Evolutionary conservation across 2,113 vertebrate species (phyloP).

Genomic region (Canis aureus): DNA sequence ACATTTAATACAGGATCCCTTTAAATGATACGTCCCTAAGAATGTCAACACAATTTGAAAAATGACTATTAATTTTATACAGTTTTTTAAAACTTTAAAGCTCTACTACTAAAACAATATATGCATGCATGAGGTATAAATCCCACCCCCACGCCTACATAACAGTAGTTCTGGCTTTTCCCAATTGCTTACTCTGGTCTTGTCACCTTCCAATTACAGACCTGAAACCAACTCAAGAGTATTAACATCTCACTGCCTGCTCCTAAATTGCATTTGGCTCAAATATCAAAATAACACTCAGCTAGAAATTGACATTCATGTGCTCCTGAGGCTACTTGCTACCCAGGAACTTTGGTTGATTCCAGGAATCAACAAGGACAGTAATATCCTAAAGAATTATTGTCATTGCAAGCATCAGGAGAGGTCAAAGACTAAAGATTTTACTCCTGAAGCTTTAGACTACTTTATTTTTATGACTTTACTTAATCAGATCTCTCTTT

Average conservation of each 20-base stretch:
- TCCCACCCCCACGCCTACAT: too few relatives aligned
- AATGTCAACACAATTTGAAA: neutral
- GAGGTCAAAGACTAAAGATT: neutral
- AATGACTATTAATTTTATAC: neutral
- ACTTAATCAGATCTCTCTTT: neutral
- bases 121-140: neutral
- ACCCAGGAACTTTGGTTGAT: neutral
- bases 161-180: neutral
- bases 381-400: neutral
- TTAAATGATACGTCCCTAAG: neutral
- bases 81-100: neutral
- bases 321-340: neutral
- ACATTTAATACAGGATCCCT: neutral
- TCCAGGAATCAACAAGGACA: neutral
- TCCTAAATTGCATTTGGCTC: neutral
- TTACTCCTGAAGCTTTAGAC: neutral
- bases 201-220: neutral
- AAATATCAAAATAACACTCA: neutral
- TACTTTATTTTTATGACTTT: neutral
- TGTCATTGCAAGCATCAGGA: neutral
- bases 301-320: neutral
- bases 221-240: neutral
- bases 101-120: neutral
- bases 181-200: neutral
- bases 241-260: neutral